Evolutionary conservation across 2,113 vertebrate genomes (phyloP).

Genomic region (Nannobrachium achirus): DNA sequence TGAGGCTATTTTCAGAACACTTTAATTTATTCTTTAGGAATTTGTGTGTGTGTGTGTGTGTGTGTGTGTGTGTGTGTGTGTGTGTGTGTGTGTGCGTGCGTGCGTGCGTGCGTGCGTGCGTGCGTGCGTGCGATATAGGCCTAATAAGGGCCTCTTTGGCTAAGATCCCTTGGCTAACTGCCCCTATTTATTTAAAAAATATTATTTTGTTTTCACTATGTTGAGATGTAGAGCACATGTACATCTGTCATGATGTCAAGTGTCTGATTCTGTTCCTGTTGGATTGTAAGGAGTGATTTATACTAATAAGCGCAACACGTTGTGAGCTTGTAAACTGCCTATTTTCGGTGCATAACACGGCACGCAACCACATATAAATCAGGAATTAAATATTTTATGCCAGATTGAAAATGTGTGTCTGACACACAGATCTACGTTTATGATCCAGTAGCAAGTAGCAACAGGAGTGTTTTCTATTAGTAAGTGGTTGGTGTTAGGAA

Average conservation of each 20-base stretch:
- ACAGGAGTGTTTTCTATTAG: constrained; percentile 27
- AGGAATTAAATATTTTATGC: not conserved
- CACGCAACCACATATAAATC: not conserved
- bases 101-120: not conserved
- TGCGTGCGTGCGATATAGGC: too few relatives aligned
- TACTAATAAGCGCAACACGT: too few relatives aligned
- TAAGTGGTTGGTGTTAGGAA: constrained; percentile 38
- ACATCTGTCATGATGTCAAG: too few relatives aligned
- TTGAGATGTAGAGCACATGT: too few relatives aligned
- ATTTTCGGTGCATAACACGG: not conserved
- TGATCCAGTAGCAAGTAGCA: constrained; percentile 41
- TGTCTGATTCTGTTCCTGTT: not conserved
- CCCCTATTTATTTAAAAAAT: too few relatives aligned
- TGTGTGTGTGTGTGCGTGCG: constrained; percentile 1
- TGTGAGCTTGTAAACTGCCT: too few relatives aligned
- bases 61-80: constrained; percentile 12
- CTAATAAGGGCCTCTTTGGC: too few relatives aligned
- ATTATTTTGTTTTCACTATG: too few relatives aligned
- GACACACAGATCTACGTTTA: not conserved
- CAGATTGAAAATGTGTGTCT: constrained; percentile 21
- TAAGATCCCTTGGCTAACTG: too few relatives aligned
- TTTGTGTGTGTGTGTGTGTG: constrained; percentile 12
- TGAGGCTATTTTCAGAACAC: constrained; percentile 42
- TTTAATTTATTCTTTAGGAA: constrained; percentile 39
- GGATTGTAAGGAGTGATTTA: not conserved